phyloP scores from a whole-genome alignment of 2,797 vertebrate genomes.

The Notamacropus eugenii region DNA sequence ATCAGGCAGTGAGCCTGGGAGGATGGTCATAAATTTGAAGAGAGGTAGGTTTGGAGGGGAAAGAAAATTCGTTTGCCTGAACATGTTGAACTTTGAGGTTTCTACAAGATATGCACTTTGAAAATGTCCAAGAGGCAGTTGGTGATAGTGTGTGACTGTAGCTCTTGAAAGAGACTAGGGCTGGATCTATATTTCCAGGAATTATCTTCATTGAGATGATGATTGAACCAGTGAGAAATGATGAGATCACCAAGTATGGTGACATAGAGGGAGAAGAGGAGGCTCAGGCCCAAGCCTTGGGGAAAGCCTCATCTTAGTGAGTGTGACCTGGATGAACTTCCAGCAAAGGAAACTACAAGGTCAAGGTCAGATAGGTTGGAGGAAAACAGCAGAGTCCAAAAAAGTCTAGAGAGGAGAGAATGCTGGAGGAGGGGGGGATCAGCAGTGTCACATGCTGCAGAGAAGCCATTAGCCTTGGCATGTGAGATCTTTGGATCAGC shows the following conservation, averaged over 20 bases:
- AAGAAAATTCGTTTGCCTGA: neutral
- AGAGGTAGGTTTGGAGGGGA: neutral
- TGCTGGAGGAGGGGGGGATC: neutral
- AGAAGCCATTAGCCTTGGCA: neutral
- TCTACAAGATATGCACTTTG: neutral
- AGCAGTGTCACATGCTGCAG: neutral
- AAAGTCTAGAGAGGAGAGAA: neutral
- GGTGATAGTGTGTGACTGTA: neutral
- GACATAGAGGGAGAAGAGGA: neutral
- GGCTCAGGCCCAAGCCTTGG: neutral
- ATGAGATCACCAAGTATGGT: neutral
- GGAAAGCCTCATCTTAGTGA: neutral
- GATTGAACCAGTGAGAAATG: neutral
- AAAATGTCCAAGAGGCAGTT: neutral
- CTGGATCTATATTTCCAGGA: neutral
- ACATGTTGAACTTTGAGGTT: neutral
- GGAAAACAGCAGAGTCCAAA: neutral
- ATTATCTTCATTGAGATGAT: neutral
- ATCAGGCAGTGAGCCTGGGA: neutral
- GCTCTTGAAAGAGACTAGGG: neutral
- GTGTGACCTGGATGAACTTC: neutral
- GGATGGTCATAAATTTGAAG: neutral
- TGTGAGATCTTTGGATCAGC: too few relatives aligned
- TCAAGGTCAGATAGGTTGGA: neutral
- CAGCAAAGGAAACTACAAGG: neutral